A percentile compares a stretch with the other conserved stretches of the same genome.
Evolutionary conservation across 2,113 vertebrate species (phyloP).

Genomic region (Balaenoptera acutorostrata): DNA sequence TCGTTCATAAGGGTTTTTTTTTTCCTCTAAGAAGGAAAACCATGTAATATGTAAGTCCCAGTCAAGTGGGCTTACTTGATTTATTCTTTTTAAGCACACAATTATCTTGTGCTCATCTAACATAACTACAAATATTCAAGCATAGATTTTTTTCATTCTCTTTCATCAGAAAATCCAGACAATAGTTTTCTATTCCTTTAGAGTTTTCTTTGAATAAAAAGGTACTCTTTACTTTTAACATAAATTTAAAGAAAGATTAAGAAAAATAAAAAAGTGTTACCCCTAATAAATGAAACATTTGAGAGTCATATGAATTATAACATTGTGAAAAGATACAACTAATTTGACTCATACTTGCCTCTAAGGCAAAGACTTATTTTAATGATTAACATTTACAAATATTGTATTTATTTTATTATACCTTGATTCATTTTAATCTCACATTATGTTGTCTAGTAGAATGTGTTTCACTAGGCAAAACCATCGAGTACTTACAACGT

Average conservation of each 20-base stretch:
- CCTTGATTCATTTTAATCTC: not conserved
- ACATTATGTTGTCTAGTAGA: not conserved
- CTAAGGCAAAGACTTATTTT: not conserved
- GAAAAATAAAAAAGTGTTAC: conserved; percentile 6
- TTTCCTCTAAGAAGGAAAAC: conserved; percentile 68
- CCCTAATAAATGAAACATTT: conserved; percentile 30
- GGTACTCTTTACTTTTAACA: conserved; percentile 38
- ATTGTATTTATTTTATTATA: not conserved
- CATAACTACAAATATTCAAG: conserved; percentile 58
- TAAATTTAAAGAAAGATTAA: conserved; percentile 4
- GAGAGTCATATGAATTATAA: conserved; percentile 38
- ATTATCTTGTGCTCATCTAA: conserved; percentile 69
- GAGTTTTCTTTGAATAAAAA: conserved; percentile 62
- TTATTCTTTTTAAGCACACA: conserved; percentile 70
- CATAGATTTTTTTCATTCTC: not conserved
- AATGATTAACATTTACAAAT: not conserved
- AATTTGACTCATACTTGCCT: conserved; percentile 50
- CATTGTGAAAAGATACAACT: conserved; percentile 16
- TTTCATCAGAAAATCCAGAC: conserved; percentile 15
- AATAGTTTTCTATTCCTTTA: not conserved
- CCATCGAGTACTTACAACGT: not conserved
- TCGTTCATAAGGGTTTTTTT: conserved; percentile 65
- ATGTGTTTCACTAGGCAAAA: not conserved
- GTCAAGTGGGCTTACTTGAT: conserved; percentile 73
- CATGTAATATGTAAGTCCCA: conserved; percentile 65